Percentiles rank a stretch among this genome's conserved stretches.
These are phyloP conservation scores for Sander lucioperca DNA, from an alignment of 2,113 vertebrate species.

Conservation along the genomic window DNA sequence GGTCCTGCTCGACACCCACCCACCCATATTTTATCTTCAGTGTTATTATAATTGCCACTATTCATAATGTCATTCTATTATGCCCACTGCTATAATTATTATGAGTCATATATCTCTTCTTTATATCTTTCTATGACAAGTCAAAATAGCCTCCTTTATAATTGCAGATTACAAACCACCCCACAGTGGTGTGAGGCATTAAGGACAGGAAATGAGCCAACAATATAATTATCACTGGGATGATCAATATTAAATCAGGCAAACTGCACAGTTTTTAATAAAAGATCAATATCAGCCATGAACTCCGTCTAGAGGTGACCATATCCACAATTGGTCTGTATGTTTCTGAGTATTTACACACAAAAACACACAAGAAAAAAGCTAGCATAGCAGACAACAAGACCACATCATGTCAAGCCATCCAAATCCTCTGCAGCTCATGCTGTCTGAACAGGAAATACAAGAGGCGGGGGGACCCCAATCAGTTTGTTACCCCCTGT, in stretches of 20 bases:
- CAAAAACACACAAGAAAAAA: not conserved
- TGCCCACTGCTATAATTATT: too few species aligned
- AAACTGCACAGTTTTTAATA: not conserved
- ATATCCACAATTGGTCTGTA: not conserved
- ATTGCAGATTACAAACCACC: not conserved
- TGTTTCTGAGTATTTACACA: not conserved
- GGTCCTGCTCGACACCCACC: too few species aligned
- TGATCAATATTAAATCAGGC: not conserved
- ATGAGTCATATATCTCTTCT: too few species aligned
- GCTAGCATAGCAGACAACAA: slow-evolving; percentile 18
- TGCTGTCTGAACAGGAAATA: slow-evolving; percentile 21
- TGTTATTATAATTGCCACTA: too few species aligned
- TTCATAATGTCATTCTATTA: too few species aligned
- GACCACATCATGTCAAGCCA: slow-evolving; percentile 7
- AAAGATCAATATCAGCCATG: not conserved
- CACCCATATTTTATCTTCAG: too few species aligned
- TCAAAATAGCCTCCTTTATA: not conserved
- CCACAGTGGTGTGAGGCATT: slow-evolving; percentile 1
- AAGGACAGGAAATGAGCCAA: not conserved
- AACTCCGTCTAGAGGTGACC: too few species aligned
- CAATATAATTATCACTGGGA: not conserved
- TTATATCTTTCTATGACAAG: not conserved
- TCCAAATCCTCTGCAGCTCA: slow-evolving; percentile 10
- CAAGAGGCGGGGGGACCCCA: slow-evolving; percentile 16
- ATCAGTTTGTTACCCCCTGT: slow-evolving; percentile 47